These are phyloP conservation scores for Cichladusa arquata DNA, from an alignment of 2,113 vertebrate species.

Conservation along the genomic window DNA sequence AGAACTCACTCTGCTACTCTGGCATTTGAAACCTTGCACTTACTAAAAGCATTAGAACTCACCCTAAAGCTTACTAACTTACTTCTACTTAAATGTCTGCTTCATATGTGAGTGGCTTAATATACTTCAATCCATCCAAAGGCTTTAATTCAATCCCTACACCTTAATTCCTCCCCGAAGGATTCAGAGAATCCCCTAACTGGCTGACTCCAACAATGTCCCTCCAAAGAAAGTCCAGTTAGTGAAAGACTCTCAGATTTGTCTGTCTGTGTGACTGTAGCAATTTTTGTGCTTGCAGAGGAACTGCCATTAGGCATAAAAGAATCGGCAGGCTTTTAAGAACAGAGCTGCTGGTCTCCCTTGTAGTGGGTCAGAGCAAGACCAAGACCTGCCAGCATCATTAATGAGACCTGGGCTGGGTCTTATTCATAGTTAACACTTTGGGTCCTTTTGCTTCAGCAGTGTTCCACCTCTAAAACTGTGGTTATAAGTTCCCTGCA, in stretches of 20 bases:
- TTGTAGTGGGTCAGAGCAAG: background rate
- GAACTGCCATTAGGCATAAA: background rate
- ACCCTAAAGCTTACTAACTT: no score
- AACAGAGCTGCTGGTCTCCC: background rate
- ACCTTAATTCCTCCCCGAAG: no score
- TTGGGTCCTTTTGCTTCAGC: background rate
- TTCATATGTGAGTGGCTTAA: no score
- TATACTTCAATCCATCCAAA: no score
- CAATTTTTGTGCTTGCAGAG: background rate
- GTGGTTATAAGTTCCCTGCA: background rate
- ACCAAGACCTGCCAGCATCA: background rate
- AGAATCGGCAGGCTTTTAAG: background rate
- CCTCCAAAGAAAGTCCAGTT: background rate
- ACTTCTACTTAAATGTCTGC: no score
- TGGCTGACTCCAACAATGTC: no score
- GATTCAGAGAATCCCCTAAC: no score
- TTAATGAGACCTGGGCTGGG: background rate
- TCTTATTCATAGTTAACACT: background rate
- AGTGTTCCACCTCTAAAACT: background rate
- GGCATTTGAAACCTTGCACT: no score
- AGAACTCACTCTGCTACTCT: no score
- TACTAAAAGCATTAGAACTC: no score
- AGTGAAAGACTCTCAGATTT: background rate
- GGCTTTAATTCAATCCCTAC: no score
- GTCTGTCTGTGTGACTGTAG: background rate